Evolutionary conservation across 2,888 invertebrate species (phyloP).

Genomic region (Erpobdella octoculata): DNA sequence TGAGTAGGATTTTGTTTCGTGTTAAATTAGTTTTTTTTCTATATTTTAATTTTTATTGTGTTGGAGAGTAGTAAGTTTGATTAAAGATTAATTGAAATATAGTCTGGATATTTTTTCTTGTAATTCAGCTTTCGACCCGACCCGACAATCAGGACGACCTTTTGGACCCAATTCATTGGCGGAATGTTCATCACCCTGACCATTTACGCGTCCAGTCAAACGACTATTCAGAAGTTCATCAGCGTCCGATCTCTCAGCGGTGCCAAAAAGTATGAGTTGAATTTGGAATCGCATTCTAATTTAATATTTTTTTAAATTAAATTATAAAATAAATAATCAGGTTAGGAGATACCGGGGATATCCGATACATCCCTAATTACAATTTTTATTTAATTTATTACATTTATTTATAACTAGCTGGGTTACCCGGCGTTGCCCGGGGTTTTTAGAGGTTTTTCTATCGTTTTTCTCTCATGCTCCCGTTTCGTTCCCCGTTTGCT

Average conservation of each 20-base stretch:
- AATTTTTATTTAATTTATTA: no score
- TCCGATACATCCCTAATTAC: no score
- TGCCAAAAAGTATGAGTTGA: slow-evolving; percentile 31
- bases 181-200: slow-evolving; percentile 85
- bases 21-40: background rate
- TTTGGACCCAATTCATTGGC: slow-evolving; percentile 75
- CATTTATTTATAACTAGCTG: no score
- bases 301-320: no score
- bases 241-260: slow-evolving; percentile 30
- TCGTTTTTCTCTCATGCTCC: no score
- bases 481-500: no score
- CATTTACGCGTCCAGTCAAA: slow-evolving; percentile 83
- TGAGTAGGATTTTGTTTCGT: slow-evolving; percentile 22
- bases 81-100: background rate
- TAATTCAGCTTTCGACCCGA: slow-evolving; percentile 60
- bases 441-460: no score
- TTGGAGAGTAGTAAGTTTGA: no score
- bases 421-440: no score
- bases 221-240: slow-evolving; percentile 47
- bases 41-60: background rate
- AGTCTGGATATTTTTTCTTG: background rate
- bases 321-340: no score
- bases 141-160: slow-evolving; percentile 74
- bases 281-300: no score
- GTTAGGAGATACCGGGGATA: no score